Percentiles rank a stretch among this genome's conserved stretches.
Evolutionary conservation across 2,797 vertebrate species (phyloP).

Genomic region (Cirrhinus mrigala): DNA sequence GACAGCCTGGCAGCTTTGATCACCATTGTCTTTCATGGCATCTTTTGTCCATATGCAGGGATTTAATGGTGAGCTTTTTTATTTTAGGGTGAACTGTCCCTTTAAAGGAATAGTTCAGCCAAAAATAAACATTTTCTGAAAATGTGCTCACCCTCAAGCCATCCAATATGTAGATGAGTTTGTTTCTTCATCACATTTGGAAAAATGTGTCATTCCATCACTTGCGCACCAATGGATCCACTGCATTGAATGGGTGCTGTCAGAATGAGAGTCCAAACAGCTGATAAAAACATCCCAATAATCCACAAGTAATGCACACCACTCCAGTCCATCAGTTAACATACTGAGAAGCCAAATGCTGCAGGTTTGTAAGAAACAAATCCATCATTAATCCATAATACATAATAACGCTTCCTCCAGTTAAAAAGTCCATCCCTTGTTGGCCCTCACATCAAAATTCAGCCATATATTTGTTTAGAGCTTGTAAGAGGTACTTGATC

Average conservation of each 20-base stretch:
- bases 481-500: no score
- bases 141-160: neutral
- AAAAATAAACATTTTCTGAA: neutral
- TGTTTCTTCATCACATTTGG: neutral
- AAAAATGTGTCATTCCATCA: neutral
- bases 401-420: no score
- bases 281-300: neutral
- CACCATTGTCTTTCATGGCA: neutral
- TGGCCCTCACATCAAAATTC: no score
- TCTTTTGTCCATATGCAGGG: neutral
- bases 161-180: neutral
- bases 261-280: neutral
- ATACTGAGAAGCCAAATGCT: neutral
- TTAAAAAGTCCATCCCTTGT: no score
- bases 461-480: no score
- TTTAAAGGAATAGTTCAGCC: neutral
- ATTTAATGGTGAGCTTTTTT: neutral
- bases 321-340: neutral
- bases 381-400: no score
- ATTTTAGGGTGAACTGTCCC: neutral
- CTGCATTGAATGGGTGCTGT: neutral
- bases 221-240: neutral
- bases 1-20: neutral
- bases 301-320: neutral
- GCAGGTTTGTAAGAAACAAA: no score